phyloP scores from a whole-genome alignment of 1,140 invertebrate species.

The Trichonephila clavata region DNA sequence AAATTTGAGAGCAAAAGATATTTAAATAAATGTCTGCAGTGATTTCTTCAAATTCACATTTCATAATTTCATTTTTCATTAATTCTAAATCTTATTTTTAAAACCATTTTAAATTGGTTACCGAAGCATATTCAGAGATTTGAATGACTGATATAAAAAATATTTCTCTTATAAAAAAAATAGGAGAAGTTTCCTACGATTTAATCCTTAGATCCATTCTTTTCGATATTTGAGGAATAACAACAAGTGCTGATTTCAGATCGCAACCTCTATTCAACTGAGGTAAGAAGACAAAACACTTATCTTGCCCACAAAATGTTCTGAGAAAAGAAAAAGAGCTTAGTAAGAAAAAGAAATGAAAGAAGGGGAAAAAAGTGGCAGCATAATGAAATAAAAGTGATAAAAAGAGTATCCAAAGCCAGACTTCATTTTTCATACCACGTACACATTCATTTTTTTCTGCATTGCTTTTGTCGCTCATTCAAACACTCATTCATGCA shows the following conservation, averaged over 20 bases:
- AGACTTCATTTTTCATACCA: conserved; percentile 33
- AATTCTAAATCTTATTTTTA: neutral
- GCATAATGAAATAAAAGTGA: conserved; percentile 38
- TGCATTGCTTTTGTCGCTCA: conserved; percentile 26
- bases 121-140: neutral
- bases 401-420: conserved; percentile 28
- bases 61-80: neutral
- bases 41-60: too few relatives aligned
- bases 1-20: too few relatives aligned
- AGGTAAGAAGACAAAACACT: neutral
- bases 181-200: neutral
- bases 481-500: conserved; percentile 36
- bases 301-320: neutral
- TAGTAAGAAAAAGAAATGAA: neutral
- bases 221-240: neutral
- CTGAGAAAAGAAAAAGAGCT: neutral
- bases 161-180: neutral
- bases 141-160: neutral
- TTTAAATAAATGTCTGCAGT: too few relatives aligned
- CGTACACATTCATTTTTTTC: conserved; percentile 38
- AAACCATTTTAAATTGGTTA: neutral
- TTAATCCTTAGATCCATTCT: conserved; percentile 1
- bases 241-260: conserved; percentile 20
- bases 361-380: neutral
- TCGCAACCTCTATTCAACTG: neutral